Conservation (phyloP, 2,888 invertebrate species). For the Oegoconia quadripuncta region DNA sequence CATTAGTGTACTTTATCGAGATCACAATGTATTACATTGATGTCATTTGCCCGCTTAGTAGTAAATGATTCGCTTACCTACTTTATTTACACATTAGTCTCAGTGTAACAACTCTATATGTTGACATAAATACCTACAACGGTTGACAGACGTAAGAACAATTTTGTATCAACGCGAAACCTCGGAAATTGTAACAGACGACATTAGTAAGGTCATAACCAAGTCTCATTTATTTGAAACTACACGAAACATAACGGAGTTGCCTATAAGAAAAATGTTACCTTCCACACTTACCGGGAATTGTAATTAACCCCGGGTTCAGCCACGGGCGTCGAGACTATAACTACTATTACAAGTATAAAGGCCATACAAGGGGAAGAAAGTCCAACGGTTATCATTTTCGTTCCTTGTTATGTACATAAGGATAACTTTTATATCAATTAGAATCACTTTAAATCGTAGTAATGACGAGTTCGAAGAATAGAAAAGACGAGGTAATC, state of each 20-base stretch:
- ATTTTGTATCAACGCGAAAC: too few relatives aligned
- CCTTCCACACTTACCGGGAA: slow-evolving; percentile 13
- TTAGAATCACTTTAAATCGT: slow-evolving; percentile 40
- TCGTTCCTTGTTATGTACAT: slow-evolving; percentile 30
- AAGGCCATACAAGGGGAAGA: slow-evolving; percentile 35
- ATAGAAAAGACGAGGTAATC: slow-evolving; percentile 59
- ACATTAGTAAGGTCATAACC: not conserved
- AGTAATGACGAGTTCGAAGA: slow-evolving; percentile 41
- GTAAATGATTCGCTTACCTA: slow-evolving; percentile 1
- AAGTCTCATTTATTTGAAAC: not conserved
- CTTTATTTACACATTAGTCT: not conserved
- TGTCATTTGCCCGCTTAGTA: slow-evolving; percentile 10
- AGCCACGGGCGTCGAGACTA: slow-evolving; percentile 26
- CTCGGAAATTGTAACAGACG: not conserved
- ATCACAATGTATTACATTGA: slow-evolving; percentile 9
- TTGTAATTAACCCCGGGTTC: slow-evolving; percentile 45
- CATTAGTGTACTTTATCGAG: too few relatives aligned
- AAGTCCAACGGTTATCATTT: slow-evolving; percentile 26
- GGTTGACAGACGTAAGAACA: not conserved
- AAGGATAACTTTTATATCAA: slow-evolving; percentile 38
- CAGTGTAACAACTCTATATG: not conserved
- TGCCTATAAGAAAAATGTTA: slow-evolving; percentile 14
- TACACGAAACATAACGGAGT: not conserved
- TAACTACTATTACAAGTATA: slow-evolving; percentile 31
- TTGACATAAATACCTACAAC: not conserved